Base-by-base conservation (phyloP, 2,113 vertebrate species). In the Gasterosteus aculeatus region DNA sequence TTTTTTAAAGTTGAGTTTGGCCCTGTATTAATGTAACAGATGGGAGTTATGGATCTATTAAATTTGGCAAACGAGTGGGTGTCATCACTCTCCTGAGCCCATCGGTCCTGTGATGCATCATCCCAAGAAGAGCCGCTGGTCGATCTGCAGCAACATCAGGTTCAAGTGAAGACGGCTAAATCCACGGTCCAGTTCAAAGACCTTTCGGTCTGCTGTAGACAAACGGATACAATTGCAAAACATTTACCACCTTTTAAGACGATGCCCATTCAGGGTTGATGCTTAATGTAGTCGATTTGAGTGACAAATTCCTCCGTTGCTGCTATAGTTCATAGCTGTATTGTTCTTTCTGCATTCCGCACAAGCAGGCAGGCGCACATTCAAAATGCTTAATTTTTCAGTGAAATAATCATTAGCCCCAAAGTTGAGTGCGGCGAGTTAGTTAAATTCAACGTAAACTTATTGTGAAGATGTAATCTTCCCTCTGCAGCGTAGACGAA, bases 31-130 rank as follows among this genome's bases (percentile, higher is more conserved):
- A 57, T 75, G 85, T 83, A 85, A 89, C 78, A 87, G 75, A 75
- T 78, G 59, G 35, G 79, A 75, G 65, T 62, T 72, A 72, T 76
- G 73, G 80, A 59, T 77, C 65, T 74, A 82, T 81, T 72, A 39
- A 59, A 89, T 72, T 87, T 89, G 79, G 79, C 85, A 88, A 77
- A 89, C 60, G 74, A 69, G 60, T 72, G 65, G 60, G 35, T 38
- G 35, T 38, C 6, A 38, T 47, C 69, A 15, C 46, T n/a, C 47
- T 57, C 66, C n/a, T 2, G 16, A 73, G 60, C 19, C 51, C 69
- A 70, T 61, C 64, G 29, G 64, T 60, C 68, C 78, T 60, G 10
- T 56, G 80, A 75, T 63, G 54, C 56, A 60, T 58, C 47, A 63
- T 75, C 83, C 67, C 54, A 42, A 4, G 51, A 84, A 47, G 72